Evolutionary conservation across 2,797 vertebrate genomes (phyloP), one percentile per base, ranked within the genome.

Genomic region (Coilia nasus): DNA sequence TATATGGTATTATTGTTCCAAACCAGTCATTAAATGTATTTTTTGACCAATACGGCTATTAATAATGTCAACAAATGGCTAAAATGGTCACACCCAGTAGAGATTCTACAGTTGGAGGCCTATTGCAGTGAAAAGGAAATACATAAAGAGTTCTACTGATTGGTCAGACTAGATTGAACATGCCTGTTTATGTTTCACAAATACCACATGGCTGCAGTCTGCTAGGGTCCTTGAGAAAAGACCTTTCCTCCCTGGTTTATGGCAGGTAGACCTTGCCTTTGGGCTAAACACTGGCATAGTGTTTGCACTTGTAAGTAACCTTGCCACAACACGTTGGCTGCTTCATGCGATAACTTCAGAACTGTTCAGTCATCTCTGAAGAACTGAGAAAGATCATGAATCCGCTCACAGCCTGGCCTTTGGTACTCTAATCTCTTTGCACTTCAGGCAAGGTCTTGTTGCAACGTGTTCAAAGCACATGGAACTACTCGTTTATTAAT

Each of bases 251-350:
- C 17, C 50, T 54, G 14, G 67, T 71, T 31, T 71, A 35, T 31
- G 11, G 28, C 2, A 54, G 50, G 9, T 7, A 75, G 71, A 41
- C 6, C 35, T 78, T 78, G 35, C 71, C 71, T 78, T 41, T 9
- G 6, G 64, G 31, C 67, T 31, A 75, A 6, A 75, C 31, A 35
- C 15, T 35, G 28, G 71, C 23, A 78, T 78, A 41, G 15, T 44
- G 71, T 78, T 78, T 78, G 71, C 71, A 78, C 71, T 35, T 19
- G 67, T 75, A 15, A 12, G 17, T 78, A 41, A 78, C 35, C 15
- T 78, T 78, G 71, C 71, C 7, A 35, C 28, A 75, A 35, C 67
- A 35, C 15, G 28, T 35, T 35, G 31, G 2, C 64, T 28, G 67
- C 35, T 41, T 44, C 19, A 7, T 1, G 71, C 9, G 71, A 35